A percentile compares a stretch with the other conserved stretches of the same genome.
These are phyloP conservation scores for Dendrolimus houi DNA, from an alignment of 2,888 invertebrate species.

Conservation along the genomic window DNA sequence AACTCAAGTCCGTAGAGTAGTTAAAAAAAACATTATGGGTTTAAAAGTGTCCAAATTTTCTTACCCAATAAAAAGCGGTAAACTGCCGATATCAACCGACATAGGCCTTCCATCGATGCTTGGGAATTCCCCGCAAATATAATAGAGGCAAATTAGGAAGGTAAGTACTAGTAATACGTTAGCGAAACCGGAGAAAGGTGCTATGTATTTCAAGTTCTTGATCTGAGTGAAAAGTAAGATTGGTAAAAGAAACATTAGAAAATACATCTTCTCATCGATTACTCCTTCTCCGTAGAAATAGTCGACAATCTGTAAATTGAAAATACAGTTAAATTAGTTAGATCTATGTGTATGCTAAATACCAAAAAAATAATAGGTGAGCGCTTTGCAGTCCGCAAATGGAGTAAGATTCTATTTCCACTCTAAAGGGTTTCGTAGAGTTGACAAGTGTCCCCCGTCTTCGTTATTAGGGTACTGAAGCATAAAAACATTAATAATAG, in stretches of 20 bases:
- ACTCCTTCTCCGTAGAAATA: constrained; percentile 25
- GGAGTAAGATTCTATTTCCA: too few species aligned
- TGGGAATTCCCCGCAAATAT: constrained; percentile 79
- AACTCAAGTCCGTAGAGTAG: too few species aligned
- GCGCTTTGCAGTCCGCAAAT: too few species aligned
- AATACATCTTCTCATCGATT: constrained; percentile 45
- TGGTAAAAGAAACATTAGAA: constrained; percentile 54
- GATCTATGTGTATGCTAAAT: too few species aligned
- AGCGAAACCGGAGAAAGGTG: constrained; percentile 92
- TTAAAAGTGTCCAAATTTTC: constrained; percentile 4
- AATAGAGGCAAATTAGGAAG: constrained; percentile 88
- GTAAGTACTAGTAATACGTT: constrained; percentile 87
- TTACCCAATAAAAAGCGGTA: constrained; percentile 91
- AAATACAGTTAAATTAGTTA: not conserved
- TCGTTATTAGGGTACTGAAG: too few species aligned
- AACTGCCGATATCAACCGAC: constrained; percentile 70
- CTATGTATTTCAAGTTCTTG: constrained; percentile 86
- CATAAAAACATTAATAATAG: too few species aligned
- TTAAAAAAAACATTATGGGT: too few species aligned
- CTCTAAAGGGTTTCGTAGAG: too few species aligned
- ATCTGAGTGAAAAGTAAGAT: constrained; percentile 72
- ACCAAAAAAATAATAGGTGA: too few species aligned
- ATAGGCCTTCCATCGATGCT: constrained; percentile 65
- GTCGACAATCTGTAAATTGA: constrained; percentile 52
- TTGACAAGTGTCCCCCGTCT: too few species aligned